These are phyloP conservation scores for Hippopotamus amphibius DNA, from an alignment of 2,113 vertebrate species.

Conservation along the genomic window DNA sequence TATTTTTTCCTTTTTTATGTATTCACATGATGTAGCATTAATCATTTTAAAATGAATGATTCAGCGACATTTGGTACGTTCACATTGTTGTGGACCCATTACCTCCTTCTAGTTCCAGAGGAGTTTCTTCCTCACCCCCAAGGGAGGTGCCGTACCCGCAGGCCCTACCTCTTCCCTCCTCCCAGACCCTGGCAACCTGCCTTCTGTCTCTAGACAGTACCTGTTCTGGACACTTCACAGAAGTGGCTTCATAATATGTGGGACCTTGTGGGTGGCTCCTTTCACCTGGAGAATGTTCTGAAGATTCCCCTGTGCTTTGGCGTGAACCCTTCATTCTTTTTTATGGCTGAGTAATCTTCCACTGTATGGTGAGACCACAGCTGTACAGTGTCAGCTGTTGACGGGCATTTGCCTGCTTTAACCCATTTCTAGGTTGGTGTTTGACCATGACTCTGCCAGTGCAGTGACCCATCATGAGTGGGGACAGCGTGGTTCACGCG, in stretches of 20 bases:
- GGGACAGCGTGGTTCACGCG: rapidly evolving
- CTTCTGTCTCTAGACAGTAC: neutral
- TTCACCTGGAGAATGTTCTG: neutral
- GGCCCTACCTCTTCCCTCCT: rapidly evolving
- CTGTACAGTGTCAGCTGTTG: neutral
- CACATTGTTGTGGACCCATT: rapidly evolving
- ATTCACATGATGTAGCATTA: neutral
- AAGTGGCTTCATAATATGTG: rapidly evolving
- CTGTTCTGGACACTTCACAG: neutral
- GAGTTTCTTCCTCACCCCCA: neutral
- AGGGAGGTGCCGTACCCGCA: neutral
- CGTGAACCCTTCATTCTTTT: neutral
- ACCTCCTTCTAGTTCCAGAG: neutral
- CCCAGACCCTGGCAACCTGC: neutral
- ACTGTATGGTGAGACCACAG: rapidly evolving
- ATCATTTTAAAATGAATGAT: neutral
- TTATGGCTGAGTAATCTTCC: neutral
- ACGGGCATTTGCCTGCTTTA: neutral
- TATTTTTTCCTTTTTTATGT: neutral
- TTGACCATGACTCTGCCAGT: rapidly evolving
- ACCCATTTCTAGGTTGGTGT: neutral
- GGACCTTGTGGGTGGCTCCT: neutral
- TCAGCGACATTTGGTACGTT: neutral
- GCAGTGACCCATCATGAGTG: rapidly evolving
- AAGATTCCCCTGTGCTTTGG: rapidly evolving